Conservation (phyloP, 2,888 invertebrate genomes). For the Yponomeuta cagnagella region DNA sequence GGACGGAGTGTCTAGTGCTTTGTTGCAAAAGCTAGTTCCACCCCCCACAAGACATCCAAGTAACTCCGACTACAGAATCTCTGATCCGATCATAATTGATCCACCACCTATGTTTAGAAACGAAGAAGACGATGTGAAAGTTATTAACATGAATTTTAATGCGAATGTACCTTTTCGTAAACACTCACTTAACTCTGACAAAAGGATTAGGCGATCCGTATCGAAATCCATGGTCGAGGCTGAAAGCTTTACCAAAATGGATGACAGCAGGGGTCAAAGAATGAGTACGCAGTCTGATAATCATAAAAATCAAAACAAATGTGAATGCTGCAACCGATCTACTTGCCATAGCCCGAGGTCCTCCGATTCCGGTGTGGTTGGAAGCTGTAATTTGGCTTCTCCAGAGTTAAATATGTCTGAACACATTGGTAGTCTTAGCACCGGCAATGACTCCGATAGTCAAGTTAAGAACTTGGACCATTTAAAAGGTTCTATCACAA, state of each 20-base stretch:
- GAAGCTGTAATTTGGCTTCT: constrained; percentile 84
- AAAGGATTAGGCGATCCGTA: constrained; percentile 66
- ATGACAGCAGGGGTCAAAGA: constrained; percentile 40
- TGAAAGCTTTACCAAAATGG: constrained; percentile 47
- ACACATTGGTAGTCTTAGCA: constrained; percentile 35
- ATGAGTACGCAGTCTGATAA: constrained; percentile 68
- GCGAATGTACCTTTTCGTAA: constrained; percentile 62
- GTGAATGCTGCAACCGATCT: constrained; percentile 78
- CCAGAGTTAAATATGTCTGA: constrained; percentile 78
- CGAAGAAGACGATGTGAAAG: constrained; percentile 55
- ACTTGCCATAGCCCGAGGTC: constrained; percentile 82
- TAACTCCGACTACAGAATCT: constrained; percentile 26
- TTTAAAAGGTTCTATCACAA: constrained; percentile 41
- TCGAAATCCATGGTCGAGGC: constrained; percentile 65
- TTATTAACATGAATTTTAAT: constrained; percentile 61
- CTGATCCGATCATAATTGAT: constrained; percentile 60
- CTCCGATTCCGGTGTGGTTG: constrained; percentile 91
- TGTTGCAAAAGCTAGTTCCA: constrained; percentile 49
- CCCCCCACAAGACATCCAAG: constrained; percentile 41
- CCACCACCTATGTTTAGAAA: constrained; percentile 79
- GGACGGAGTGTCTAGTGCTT: constrained; percentile 26
- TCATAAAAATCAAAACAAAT: constrained; percentile 51
- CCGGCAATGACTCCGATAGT: constrained; percentile 54
- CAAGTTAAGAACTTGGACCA: constrained; percentile 48
- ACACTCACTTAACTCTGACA: constrained; percentile 78